Evolutionary conservation across 2,888 invertebrate genomes (phyloP), one percentile per base, ranked within the genome.

Genomic region (Antheraea assamensis): DNA sequence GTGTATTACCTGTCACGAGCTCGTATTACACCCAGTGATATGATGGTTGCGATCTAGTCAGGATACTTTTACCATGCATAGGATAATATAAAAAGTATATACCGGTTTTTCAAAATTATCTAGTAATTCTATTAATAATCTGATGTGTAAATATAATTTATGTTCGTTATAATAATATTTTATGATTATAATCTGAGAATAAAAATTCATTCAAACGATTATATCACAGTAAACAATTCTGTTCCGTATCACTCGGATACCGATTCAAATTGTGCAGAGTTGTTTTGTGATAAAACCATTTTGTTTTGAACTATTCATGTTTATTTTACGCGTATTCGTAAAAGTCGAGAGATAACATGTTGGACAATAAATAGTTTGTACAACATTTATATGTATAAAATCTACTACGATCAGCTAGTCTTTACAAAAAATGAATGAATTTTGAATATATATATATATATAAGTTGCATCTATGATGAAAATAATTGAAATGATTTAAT

Each of bases 251-350:
- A 64, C 17, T 64, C 61, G 61, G 61, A 64, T 64, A 13, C 5
- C 61, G 17, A 21, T 30, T 64, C 61, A 64, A 30, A 30, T 30
- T 30, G n/a, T n/a, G 61, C 30, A 27, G 27, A 30, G 30, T 64
- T 64, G 61, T 64, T 30, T 10, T 64, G 30, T 15, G 19, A 64
- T 30, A 27, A 64, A 64, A 64, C 15, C 61, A 5, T 64, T 64
- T 64, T 64, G 61, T 64, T 64, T 64, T 64, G 61, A 17, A 64
- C 61, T 30, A 30, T 64, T 64, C 61, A 30, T 30, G 61, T 64
- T 64, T 30, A 64, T 64, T 64, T 64, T 64, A 64, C 61, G 17
- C 27, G 17, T 3, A 30, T 64, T 30, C 30, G 61, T 64, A 64
- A 64, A 30, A 64, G 15, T 30, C 30, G 30, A 64, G 17, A 64